These are phyloP conservation scores for Battus philenor DNA, from an alignment of 1,140 invertebrate species.

Conservation along the genomic window DNA sequence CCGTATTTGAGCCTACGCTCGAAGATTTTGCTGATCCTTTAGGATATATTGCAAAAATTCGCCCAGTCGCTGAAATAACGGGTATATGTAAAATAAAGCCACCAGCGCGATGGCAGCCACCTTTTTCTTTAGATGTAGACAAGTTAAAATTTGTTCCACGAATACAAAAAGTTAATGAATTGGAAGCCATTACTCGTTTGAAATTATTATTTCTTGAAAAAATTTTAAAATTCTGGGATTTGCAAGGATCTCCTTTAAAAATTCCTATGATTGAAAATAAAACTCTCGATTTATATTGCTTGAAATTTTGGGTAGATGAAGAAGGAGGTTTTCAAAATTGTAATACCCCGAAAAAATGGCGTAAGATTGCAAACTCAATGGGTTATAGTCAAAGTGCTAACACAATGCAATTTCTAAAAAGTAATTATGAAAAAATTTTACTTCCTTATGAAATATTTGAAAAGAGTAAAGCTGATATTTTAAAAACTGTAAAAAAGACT, in stretches of 20 bases:
- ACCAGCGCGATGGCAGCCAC: conserved; percentile 92
- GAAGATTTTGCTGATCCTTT: conserved; percentile 83
- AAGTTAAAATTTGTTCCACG: conserved; percentile 97
- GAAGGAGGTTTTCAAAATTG: conserved; percentile 92
- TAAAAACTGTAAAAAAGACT: conserved; percentile 66
- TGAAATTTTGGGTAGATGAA: conserved; percentile 93
- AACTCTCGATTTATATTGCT: conserved; percentile 93
- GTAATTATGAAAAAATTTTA: conserved; percentile 94
- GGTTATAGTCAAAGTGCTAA: conserved; percentile 88
- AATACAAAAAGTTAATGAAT: conserved; percentile 97
- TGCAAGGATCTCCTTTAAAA: conserved; percentile 94
- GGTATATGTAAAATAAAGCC: conserved; percentile 84
- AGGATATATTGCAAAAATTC: conserved; percentile 81
- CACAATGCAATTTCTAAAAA: conserved; percentile 88
- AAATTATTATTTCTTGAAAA: conserved; percentile 98
- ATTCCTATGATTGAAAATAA: conserved; percentile 96
- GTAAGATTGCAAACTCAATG: conserved; percentile 88
- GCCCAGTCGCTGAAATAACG: conserved; percentile 79
- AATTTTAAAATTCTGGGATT: conserved; percentile 98
- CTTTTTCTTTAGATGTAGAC: conserved; percentile 98
- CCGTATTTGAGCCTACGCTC: conserved; percentile 79
- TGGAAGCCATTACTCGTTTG: conserved; percentile 96
- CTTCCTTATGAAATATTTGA: conserved; percentile 94
- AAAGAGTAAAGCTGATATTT: conserved; percentile 69
- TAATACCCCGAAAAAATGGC: conserved; percentile 92